Percentiles rank a stretch among this genome's conserved stretches.
Conservation (phyloP, 1,140 invertebrate species). For the Nebria ingens region DNA sequence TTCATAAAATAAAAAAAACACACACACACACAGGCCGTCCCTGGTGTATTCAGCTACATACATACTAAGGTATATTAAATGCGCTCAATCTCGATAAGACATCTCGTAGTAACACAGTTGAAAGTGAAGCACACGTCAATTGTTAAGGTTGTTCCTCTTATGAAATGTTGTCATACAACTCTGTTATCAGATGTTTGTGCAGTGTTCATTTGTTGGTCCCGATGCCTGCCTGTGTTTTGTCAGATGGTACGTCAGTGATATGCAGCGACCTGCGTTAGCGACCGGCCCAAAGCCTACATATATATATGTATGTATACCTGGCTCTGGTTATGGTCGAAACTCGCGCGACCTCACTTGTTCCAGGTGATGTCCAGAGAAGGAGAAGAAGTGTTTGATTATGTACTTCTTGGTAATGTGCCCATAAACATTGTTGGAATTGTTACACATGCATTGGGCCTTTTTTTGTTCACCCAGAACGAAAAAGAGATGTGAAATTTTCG, state of each 20-base stretch:
- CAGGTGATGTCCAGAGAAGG: background rate
- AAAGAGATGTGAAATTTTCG: background rate
- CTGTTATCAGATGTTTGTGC: slow-evolving; percentile 23
- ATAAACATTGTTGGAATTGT: background rate
- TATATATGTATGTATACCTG: no score
- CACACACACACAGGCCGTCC: no score
- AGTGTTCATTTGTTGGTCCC: slow-evolving; percentile 1
- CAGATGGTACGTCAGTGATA: slow-evolving; percentile 8
- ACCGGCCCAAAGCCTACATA: background rate
- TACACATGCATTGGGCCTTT: no score
- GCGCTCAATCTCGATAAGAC: background rate
- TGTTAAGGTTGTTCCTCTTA: slow-evolving; percentile 23
- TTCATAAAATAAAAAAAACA: no score
- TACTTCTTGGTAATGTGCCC: background rate
- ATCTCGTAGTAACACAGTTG: slow-evolving; percentile 14
- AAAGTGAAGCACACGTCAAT: slow-evolving; percentile 27
- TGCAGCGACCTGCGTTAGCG: background rate
- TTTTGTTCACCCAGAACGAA: background rate
- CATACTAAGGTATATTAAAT: no score
- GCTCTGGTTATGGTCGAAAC: no score
- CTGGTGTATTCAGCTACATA: no score
- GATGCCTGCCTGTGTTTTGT: background rate
- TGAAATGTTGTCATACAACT: slow-evolving; percentile 28
- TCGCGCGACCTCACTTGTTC: background rate
- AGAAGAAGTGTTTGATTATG: background rate